Conservation (phyloP, 2,797 vertebrate species). For the Poeciliopsis infans region DNA sequence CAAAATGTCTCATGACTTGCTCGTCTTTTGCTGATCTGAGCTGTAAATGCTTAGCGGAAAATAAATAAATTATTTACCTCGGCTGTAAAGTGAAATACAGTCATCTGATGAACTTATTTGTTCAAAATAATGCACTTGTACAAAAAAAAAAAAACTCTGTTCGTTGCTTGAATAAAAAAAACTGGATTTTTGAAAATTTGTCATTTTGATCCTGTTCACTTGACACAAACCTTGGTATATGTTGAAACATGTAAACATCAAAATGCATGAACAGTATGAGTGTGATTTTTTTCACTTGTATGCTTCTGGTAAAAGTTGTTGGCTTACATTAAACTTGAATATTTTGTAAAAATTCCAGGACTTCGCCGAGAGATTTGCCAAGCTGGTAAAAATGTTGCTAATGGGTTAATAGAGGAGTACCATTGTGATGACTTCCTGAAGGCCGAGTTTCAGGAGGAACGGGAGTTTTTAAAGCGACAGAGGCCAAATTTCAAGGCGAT, state of each 20-base stretch:
- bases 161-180: background rate
- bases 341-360: background rate
- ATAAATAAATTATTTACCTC: conserved; percentile 6
- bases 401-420: too few relatives aligned
- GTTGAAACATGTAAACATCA: background rate
- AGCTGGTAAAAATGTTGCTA: too few relatives aligned
- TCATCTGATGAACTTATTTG: background rate
- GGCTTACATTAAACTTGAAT: background rate
- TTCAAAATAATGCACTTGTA: background rate
- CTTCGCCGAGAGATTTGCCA: background rate
- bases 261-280: background rate
- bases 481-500: too few relatives aligned
- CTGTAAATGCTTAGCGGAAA: conserved; percentile 27
- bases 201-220: background rate
- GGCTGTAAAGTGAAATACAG: conserved; percentile 13
- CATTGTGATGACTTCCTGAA: too few relatives aligned
- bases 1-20: conserved; percentile 11
- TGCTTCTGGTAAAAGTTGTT: background rate
- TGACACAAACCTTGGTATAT: too few relatives aligned
- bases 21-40: conserved; percentile 12
- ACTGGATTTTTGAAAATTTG: background rate
- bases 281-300: background rate
- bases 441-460: too few relatives aligned
- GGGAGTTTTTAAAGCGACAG: too few relatives aligned
- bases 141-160: background rate